These are phyloP conservation scores for Rhynchophorus ferrugineus DNA, from an alignment of 1,140 invertebrate genomes.

Conservation along the genomic window DNA sequence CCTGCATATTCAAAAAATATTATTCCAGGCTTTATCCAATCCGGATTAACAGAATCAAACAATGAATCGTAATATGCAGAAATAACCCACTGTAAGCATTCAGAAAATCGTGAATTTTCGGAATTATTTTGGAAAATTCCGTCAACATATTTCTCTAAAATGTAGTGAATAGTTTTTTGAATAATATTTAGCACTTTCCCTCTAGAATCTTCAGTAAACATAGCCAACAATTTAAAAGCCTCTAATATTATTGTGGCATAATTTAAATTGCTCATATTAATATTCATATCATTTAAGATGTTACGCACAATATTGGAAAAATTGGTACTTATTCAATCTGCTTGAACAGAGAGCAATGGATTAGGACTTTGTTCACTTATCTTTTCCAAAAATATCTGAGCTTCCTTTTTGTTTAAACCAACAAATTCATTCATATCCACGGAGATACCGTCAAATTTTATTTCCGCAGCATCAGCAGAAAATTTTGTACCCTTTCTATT, in stretches of 20 bases:
- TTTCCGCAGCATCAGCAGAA: slow-evolving; percentile 25
- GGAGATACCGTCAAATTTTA: slow-evolving; percentile 30
- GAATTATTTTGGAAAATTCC: slow-evolving; percentile 9
- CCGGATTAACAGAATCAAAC: slow-evolving; percentile 9
- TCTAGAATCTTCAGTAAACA: neutral
- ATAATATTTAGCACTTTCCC: neutral
- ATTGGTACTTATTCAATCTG: slow-evolving; percentile 9
- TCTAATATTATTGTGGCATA: neutral
- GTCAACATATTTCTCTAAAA: neutral
- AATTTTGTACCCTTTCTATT: slow-evolving; percentile 31
- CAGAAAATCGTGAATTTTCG: slow-evolving; percentile 1
- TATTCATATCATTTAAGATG: neutral
- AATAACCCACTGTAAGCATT: slow-evolving; percentile 15
- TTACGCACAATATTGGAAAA: neutral
- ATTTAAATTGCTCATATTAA: neutral
- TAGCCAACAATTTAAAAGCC: neutral
- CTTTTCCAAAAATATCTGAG: slow-evolving; percentile 14
- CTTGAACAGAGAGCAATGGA: neutral
- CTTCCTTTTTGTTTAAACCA: slow-evolving; percentile 18
- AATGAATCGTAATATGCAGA: slow-evolving; percentile 8
- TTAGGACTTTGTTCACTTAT: slow-evolving; percentile 15
- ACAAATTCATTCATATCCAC: slow-evolving; percentile 31
- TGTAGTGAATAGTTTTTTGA: neutral
- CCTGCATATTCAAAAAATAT: slow-evolving; percentile 18
- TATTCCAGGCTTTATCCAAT: slow-evolving; percentile 7